Conservation (phyloP, 1,140 invertebrate genomes). For the Linepithema humile region DNA sequence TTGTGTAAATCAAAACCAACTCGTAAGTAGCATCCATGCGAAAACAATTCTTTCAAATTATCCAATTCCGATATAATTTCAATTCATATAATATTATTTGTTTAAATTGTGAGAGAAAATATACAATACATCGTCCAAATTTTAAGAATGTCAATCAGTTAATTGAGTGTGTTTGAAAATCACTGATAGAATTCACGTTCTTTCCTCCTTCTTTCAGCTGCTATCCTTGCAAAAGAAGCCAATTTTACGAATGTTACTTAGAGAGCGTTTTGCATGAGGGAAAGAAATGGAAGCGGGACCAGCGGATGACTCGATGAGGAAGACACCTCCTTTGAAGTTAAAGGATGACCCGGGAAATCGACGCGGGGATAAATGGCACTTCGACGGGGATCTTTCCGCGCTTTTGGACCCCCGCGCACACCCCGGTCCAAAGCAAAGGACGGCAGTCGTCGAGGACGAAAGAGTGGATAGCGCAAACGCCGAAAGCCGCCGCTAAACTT, state of each 20-base stretch:
- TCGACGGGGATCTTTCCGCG: conserved; percentile 52
- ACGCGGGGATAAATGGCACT: conserved; percentile 53
- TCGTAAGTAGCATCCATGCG: not conserved
- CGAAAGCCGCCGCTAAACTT: conserved; percentile 63
- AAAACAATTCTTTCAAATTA: too few relatives aligned
- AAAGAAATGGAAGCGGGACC: not conserved
- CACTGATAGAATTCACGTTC: not conserved
- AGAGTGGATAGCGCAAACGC: conserved; percentile 50
- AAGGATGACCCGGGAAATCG: conserved; percentile 48
- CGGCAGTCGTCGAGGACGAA: conserved; percentile 4
- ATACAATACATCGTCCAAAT: not conserved
- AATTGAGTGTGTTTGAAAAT: not conserved
- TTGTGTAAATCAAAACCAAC: not conserved
- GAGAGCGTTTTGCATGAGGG: conserved; percentile 5
- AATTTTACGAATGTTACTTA: conserved; percentile 41
- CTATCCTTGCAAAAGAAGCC: not conserved
- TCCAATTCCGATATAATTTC: too few relatives aligned
- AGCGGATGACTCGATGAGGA: conserved; percentile 23
- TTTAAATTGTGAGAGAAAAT: not conserved
- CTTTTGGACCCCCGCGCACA: not conserved
- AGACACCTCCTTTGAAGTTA: conserved; percentile 48
- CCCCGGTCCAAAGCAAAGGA: conserved; percentile 9
- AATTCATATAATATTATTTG: not conserved
- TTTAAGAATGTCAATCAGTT: not conserved
- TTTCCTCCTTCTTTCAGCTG: not conserved